Percentiles rank a stretch among this genome's conserved stretches.
phyloP scores from a whole-genome alignment of 2,888 invertebrate genomes.

The Priocnemis perturbator region DNA sequence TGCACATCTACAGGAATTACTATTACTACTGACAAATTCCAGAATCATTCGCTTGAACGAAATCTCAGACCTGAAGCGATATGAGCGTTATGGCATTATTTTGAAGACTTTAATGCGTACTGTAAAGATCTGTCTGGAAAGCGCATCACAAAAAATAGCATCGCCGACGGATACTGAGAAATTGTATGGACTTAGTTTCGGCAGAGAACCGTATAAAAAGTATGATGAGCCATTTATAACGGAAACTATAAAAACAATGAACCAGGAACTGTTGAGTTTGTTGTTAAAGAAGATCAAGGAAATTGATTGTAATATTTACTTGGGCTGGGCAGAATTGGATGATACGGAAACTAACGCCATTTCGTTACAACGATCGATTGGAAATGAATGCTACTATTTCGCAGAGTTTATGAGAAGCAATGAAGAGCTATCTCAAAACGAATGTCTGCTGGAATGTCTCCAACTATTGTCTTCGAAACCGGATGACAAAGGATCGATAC shows the following conservation, averaged over 20 bases:
- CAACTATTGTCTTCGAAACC: conserved; percentile 62
- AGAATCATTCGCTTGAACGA: conserved; percentile 48
- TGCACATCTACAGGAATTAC: conserved; percentile 56
- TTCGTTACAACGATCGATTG: conserved; percentile 65
- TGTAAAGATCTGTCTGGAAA: conserved; percentile 48
- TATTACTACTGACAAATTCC: conserved; percentile 48
- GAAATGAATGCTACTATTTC: conserved; percentile 62
- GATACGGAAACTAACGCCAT: conserved; percentile 56
- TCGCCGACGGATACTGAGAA: conserved; percentile 39
- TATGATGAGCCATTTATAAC: conserved; percentile 40
- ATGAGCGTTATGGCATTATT: conserved; percentile 56
- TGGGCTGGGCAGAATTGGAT: conserved; percentile 66
- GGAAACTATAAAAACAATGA: conserved; percentile 42
- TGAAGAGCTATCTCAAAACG: conserved; percentile 45
- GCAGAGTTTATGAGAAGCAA: conserved; percentile 51
- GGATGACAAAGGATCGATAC: conserved; percentile 27
- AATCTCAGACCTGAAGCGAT: conserved; percentile 32
- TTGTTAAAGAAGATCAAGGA: conserved; percentile 63
- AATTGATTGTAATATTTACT: conserved; percentile 62
- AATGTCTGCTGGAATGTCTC: conserved; percentile 58
- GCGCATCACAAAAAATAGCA: conserved; percentile 13
- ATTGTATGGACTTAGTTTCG: conserved; percentile 63
- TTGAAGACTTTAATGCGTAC: conserved; percentile 58
- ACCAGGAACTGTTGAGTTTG: conserved; percentile 52
- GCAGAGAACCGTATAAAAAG: conserved; percentile 42